phyloP scores from a whole-genome alignment of 2,888 invertebrate genomes.

The Plagodis dolabraria region DNA sequence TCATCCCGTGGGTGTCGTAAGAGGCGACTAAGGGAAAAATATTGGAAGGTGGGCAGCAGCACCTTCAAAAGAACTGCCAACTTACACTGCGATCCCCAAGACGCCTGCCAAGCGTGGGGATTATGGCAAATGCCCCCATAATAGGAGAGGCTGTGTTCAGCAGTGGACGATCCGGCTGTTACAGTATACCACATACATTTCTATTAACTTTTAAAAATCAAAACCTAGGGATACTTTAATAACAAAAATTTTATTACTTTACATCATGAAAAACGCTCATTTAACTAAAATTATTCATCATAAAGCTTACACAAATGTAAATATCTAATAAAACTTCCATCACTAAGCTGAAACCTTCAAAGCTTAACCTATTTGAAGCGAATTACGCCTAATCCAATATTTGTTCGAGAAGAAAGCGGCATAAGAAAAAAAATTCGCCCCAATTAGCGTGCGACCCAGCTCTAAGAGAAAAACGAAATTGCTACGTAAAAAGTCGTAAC shows the following conservation, averaged over 20 bases:
- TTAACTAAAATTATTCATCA: slow-evolving; percentile 42
- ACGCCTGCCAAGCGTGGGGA: no score
- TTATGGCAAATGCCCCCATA: no score
- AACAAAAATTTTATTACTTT: slow-evolving; percentile 18
- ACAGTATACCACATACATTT: no score
- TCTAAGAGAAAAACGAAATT: slow-evolving; percentile 83
- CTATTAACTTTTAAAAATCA: no score
- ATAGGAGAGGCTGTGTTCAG: no score
- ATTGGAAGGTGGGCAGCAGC: no score
- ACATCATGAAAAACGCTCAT: slow-evolving; percentile 34
- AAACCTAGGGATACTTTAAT: no score
- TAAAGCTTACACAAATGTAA: slow-evolving; percentile 41
- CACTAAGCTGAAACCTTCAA: slow-evolving; percentile 61
- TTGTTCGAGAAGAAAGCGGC: slow-evolving; percentile 65
- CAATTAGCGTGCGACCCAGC: slow-evolving; percentile 79
- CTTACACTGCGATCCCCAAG: no score
- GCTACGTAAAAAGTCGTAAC: slow-evolving; percentile 85
- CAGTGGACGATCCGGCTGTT: no score
- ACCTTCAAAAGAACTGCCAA: no score
- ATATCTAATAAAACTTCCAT: slow-evolving; percentile 55
- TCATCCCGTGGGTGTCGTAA: no score
- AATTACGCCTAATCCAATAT: slow-evolving; percentile 80
- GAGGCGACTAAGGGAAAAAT: no score
- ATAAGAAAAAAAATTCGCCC: slow-evolving; percentile 67
- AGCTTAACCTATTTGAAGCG: slow-evolving; percentile 70